These are phyloP conservation scores for Lycorma delicatula DNA, from an alignment of 1,140 invertebrate genomes.

Conservation along the genomic window DNA sequence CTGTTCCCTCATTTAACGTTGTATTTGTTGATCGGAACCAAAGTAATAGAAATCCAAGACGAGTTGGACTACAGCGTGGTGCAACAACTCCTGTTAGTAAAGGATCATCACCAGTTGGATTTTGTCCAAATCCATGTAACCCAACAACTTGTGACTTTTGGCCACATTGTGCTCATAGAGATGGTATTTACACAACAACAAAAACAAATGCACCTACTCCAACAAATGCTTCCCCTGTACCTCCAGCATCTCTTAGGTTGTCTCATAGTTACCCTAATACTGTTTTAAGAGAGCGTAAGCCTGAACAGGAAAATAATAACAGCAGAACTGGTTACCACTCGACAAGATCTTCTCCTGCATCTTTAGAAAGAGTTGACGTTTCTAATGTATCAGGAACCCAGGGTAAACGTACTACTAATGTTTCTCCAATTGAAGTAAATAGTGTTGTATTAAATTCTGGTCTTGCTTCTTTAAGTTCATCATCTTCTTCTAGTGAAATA, in stretches of 20 bases:
- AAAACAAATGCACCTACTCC: slow-evolving; percentile 11
- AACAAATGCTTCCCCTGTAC: slow-evolving; percentile 11
- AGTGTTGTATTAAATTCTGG: slow-evolving; percentile 30
- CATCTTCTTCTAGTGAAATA: slow-evolving; percentile 46
- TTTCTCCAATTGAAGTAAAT: slow-evolving; percentile 39
- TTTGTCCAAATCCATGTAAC: slow-evolving; percentile 36
- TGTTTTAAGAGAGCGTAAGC: slow-evolving; percentile 1
- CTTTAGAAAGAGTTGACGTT: slow-evolving; percentile 34
- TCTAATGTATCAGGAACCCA: no score
- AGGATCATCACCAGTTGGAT: slow-evolving; percentile 12
- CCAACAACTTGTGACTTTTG: slow-evolving; percentile 47
- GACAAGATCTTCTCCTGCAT: slow-evolving; percentile 28
- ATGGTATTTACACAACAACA: slow-evolving; percentile 29
- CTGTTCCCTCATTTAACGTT: slow-evolving; percentile 35
- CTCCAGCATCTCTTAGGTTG: slow-evolving; percentile 36
- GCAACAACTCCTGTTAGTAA: slow-evolving; percentile 39
- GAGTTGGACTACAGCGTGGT: slow-evolving; percentile 40
- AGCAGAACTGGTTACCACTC: slow-evolving; percentile 10
- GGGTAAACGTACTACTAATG: slow-evolving; percentile 28
- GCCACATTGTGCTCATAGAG: slow-evolving; percentile 46
- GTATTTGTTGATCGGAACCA: slow-evolving; percentile 42
- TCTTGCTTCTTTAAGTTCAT: slow-evolving; percentile 34
- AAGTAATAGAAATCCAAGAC: slow-evolving; percentile 28
- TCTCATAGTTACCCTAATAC: slow-evolving; percentile 47
- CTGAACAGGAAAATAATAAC: not conserved